phyloP scores from a whole-genome alignment of 2,113 vertebrate genomes.

The Protobothrops flavoviridis region DNA sequence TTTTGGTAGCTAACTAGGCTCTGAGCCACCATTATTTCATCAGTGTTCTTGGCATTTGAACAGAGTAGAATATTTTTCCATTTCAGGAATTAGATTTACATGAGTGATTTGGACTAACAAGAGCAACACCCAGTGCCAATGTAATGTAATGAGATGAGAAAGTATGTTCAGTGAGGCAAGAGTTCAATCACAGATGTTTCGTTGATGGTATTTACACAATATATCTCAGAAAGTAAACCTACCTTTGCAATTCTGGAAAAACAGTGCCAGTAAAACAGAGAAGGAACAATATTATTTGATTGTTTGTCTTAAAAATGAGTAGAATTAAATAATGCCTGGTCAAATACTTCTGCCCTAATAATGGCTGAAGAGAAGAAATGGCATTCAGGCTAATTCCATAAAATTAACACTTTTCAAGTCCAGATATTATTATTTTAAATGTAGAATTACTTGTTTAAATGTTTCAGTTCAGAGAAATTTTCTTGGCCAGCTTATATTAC shows the following conservation, averaged over 20 bases:
- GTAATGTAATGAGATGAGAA: neutral
- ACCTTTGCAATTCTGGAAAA: neutral
- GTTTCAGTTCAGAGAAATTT: neutral
- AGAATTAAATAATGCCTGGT: constrained; percentile 5
- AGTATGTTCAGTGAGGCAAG: neutral
- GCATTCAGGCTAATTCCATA: neutral
- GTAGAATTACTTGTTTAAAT: neutral
- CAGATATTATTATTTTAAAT: neutral
- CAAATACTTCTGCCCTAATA: neutral
- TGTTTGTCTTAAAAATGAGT: constrained; percentile 12
- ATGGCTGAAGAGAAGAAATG: neutral
- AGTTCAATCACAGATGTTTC: neutral
- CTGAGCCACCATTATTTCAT: neutral
- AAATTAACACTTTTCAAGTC: neutral
- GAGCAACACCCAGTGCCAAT: neutral
- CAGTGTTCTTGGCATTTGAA: neutral
- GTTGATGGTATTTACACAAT: neutral
- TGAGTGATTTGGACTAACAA: neutral
- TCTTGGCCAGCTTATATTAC: neutral
- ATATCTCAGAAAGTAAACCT: neutral
- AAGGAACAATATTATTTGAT: accelerated
- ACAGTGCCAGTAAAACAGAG: neutral
- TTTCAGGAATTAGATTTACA: neutral
- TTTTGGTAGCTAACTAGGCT: neutral
- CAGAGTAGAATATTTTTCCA: neutral